Evolutionary conservation across 2,888 invertebrate genomes (phyloP), one percentile per base, ranked within the genome.

Genomic region (Euplexia lucipara): DNA sequence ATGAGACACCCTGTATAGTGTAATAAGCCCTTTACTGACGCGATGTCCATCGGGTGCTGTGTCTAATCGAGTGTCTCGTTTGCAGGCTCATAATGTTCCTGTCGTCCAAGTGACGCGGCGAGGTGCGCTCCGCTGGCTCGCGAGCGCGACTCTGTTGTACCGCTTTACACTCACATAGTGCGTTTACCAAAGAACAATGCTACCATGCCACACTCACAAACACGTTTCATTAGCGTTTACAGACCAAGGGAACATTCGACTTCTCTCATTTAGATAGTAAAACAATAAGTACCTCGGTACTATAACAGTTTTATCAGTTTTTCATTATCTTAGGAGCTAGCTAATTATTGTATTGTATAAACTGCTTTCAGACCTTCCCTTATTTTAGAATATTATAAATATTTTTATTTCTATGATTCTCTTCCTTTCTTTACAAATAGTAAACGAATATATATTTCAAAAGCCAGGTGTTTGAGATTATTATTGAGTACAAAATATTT

Each of bases 1-100:
- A n/a, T n/a, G n/a, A n/a, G n/a, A n/a, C n/a, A n/a, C n/a, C n/a
- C n/a, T n/a, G n/a, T n/a, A n/a, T n/a, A n/a, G n/a, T n/a, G n/a
- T n/a, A n/a, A n/a, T n/a, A n/a, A n/a, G n/a, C n/a, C n/a, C n/a
- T n/a, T 12, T 7, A 20, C 37, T 30, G 30, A 18, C 22, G 5
- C 14, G 32, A 52, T 41, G 39, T 14, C 8, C 14, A 32, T 10
- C 32, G 22, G n/a, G 39, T 67, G 39, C 35, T 14, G 18, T 34
- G 30, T 32, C 22, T 37, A 39, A 49, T 18, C 10, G 6, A n/a
- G 1, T 20, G 16, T 68, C 12, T 62, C 35, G 42, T 81, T 96
- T 96, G 53, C 96, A 98, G 98, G 90, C 96, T 98, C 88, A 97
- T 98, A 88, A 98, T 98, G 97, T 98, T 98, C 95, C 96, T 97